phyloP scores from a whole-genome alignment of 1,140 invertebrate genomes.

The Anoplophora glabripennis region DNA sequence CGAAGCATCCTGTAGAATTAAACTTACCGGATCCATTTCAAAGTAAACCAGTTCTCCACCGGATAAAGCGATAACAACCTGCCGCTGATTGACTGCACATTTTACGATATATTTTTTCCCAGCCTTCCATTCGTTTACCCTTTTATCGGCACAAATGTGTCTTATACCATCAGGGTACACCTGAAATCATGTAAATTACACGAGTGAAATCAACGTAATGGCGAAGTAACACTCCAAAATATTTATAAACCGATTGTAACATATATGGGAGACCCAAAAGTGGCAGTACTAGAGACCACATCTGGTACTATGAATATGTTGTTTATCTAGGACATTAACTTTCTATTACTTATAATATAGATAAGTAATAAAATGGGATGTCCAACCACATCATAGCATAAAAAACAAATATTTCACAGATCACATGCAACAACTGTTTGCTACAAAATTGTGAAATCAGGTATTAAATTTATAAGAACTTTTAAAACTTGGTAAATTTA shows the following conservation, averaged over 20 bases:
- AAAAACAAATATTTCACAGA: too few species aligned
- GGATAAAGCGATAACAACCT: constrained; percentile 96
- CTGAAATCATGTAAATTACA: constrained; percentile 49
- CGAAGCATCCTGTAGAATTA: too few species aligned
- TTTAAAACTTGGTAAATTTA: too few species aligned
- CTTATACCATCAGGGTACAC: constrained; percentile 98
- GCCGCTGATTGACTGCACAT: constrained; percentile 97
- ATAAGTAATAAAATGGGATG: too few species aligned
- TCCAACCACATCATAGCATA: too few species aligned
- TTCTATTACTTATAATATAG: too few species aligned
- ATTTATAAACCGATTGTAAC: constrained; percentile 1
- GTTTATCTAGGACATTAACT: too few species aligned
- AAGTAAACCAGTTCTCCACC: constrained; percentile 99
- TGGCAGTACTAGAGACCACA: neutral
- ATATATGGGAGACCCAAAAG: constrained; percentile 12
- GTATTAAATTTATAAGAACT: too few species aligned
- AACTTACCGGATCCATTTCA: constrained; percentile 96
- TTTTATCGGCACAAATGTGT: constrained; percentile 95
- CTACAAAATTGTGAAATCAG: too few species aligned
- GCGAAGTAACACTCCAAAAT: neutral
- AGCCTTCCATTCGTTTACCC: constrained; percentile 99
- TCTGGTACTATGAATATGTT: constrained; percentile 9
- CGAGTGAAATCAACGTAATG: too few species aligned
- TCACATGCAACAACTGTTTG: too few species aligned
- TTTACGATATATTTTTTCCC: constrained; percentile 96